Evolutionary conservation across 2,113 vertebrate genomes (phyloP).

Genomic region (Boulengeromyrus knoepffleri): DNA sequence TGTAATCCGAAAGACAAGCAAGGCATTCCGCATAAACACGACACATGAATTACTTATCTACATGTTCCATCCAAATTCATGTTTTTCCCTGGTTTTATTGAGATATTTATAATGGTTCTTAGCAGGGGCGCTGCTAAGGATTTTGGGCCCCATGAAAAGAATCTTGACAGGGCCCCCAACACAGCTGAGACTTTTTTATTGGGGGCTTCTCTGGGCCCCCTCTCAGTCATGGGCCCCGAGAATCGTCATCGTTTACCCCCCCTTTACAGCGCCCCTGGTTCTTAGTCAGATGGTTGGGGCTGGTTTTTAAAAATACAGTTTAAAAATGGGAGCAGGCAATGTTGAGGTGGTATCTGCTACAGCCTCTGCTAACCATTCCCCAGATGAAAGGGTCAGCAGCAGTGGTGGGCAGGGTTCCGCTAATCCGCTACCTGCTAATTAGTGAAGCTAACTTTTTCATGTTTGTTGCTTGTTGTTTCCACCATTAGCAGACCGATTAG

Average conservation of each 20-base stretch:
- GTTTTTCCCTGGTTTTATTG: background rate
- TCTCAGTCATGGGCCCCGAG: too few relatives aligned
- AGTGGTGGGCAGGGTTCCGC: background rate
- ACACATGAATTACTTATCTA: background rate
- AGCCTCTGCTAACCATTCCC: background rate
- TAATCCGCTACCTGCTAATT: background rate
- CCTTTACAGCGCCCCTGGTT: too few relatives aligned
- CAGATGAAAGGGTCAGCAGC: background rate
- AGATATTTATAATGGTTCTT: background rate
- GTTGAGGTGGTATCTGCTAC: background rate
- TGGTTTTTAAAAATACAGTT: background rate
- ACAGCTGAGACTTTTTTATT: too few relatives aligned
- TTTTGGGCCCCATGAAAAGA: too few relatives aligned
- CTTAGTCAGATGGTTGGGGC: background rate
- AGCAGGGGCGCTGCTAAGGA: too few relatives aligned
- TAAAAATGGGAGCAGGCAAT: background rate
- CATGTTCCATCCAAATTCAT: background rate
- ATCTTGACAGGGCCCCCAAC: too few relatives aligned
- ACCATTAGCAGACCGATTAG: background rate
- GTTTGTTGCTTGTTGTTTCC: background rate
- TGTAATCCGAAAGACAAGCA: background rate
- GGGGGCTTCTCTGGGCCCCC: too few relatives aligned
- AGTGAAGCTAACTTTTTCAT: background rate
- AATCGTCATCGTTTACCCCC: too few relatives aligned
- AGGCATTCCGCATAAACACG: background rate